Evolutionary conservation across 1,140 invertebrate species (phyloP).

Genomic region (Ruditapes philippinarum): DNA sequence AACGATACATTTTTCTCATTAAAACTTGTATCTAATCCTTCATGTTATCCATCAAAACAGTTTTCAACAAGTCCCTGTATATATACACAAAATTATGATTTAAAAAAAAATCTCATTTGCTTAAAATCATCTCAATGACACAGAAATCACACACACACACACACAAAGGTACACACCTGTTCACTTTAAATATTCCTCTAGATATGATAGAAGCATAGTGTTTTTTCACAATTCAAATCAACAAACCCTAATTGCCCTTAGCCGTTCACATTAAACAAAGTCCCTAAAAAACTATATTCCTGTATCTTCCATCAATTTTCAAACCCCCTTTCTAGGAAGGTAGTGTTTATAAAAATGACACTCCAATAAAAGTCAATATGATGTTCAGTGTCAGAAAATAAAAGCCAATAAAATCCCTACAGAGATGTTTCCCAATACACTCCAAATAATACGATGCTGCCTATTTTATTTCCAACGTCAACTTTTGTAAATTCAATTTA

Average conservation of each 20-base stretch:
- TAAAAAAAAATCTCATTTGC: too few species aligned
- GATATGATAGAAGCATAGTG: neutral
- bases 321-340: neutral
- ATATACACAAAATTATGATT: too few species aligned
- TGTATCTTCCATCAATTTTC: neutral
- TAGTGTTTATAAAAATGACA: constrained; percentile 21
- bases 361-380: constrained; percentile 25
- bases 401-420: constrained; percentile 5
- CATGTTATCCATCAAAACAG: too few species aligned
- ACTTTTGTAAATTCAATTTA: neutral
- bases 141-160: too few species aligned
- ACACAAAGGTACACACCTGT: constrained; percentile 9
- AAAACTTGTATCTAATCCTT: too few species aligned
- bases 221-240: neutral
- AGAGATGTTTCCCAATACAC: neutral
- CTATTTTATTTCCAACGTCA: neutral
- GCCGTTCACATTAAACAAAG: neutral
- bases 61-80: too few species aligned
- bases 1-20: too few species aligned
- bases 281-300: neutral
- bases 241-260: too few species aligned
- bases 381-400: neutral
- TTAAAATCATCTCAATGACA: too few species aligned
- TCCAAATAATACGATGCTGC: neutral
- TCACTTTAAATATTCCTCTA: constrained; percentile 28